phyloP scores from a whole-genome alignment of 2,113 vertebrate genomes.

The Neolamprologus sp. region DNA sequence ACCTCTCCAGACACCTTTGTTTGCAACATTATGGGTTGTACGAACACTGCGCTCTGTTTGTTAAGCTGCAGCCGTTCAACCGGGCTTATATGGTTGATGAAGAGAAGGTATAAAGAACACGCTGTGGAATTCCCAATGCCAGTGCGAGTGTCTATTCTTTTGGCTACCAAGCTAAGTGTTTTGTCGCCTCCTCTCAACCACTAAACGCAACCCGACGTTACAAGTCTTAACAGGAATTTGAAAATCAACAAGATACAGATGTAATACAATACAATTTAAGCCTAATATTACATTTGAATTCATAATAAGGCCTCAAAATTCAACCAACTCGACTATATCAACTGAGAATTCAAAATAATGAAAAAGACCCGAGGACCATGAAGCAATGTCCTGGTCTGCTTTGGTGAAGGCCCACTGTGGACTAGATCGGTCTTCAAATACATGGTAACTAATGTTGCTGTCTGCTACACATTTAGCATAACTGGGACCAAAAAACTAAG shows the following conservation, averaged over 20 bases:
- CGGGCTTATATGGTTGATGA: too few species aligned
- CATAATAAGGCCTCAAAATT: neutral
- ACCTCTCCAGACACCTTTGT: too few species aligned
- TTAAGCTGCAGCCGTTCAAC: too few species aligned
- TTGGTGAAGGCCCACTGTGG: neutral
- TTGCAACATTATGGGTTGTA: accelerated
- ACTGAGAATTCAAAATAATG: neutral
- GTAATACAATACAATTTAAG: neutral
- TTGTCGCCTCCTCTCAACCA: too few species aligned
- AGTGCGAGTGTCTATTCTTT: accelerated
- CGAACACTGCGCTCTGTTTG: too few species aligned
- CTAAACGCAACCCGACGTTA: too few species aligned
- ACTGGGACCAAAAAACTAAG: neutral
- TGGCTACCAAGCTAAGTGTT: accelerated
- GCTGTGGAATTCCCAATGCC: too few species aligned
- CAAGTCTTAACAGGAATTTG: neutral
- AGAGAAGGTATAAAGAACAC: too few species aligned
- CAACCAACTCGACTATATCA: neutral
- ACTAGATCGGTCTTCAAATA: neutral
- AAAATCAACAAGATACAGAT: neutral
- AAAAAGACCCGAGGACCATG: neutral
- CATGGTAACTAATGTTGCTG: neutral
- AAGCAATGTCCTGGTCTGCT: neutral
- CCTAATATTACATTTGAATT: neutral
- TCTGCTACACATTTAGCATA: neutral